phyloP scores from a whole-genome alignment of 2,113 vertebrate genomes.

The Polypterus senegalus region DNA sequence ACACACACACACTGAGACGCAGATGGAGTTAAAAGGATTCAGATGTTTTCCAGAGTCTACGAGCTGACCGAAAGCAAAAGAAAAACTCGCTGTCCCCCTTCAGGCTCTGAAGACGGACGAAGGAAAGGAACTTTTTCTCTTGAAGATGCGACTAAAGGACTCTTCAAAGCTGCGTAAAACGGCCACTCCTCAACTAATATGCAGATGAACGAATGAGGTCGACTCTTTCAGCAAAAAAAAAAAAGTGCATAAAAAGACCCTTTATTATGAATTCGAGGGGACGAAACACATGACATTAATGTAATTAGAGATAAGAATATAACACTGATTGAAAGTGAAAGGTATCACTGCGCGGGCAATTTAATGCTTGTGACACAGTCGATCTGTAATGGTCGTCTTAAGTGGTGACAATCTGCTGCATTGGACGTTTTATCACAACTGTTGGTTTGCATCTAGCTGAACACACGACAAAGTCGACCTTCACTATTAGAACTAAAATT shows the following conservation, averaged over 20 bases:
- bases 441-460: not conserved
- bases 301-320: slow-evolving; percentile 40
- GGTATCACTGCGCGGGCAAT: slow-evolving; percentile 28
- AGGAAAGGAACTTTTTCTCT: slow-evolving; percentile 44
- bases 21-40: slow-evolving; percentile 70
- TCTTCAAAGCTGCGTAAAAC: slow-evolving; percentile 18
- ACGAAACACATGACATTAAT: slow-evolving; percentile 49
- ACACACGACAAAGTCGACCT: too few species aligned
- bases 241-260: not conserved
- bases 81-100: slow-evolving; percentile 37
- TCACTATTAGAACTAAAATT: too few species aligned
- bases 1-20: slow-evolving; percentile 31
- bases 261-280: slow-evolving; percentile 36
- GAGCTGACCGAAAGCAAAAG: slow-evolving; percentile 59
- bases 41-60: slow-evolving; percentile 78
- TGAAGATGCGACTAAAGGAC: slow-evolving; percentile 44
- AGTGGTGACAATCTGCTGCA: not conserved
- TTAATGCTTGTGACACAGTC: slow-evolving; percentile 25
- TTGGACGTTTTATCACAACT: not conserved
- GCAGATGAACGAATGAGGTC: slow-evolving; percentile 50
- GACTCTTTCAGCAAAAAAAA: slow-evolving; percentile 33
- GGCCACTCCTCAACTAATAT: slow-evolving; percentile 55
- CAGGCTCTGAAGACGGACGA: slow-evolving; percentile 48
- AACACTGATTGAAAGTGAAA: slow-evolving; percentile 28
- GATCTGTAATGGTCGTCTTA: slow-evolving; percentile 30